Evolutionary conservation across 2,113 vertebrate genomes (phyloP).

Genomic region (Pelmatolapia mariae): DNA sequence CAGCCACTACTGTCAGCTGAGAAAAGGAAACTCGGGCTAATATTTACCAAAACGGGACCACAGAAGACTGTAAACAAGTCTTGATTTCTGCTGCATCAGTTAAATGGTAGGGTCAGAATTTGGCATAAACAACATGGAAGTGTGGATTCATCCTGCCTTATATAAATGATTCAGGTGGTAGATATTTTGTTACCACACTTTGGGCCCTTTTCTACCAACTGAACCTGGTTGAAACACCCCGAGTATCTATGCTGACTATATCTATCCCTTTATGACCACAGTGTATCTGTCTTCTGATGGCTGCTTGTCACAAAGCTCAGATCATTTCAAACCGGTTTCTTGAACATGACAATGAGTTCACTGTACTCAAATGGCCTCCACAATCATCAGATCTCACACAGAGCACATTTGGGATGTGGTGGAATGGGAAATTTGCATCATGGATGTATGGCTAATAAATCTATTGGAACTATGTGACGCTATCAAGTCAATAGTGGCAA

Average conservation of each 20-base stretch:
- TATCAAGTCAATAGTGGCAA: background rate
- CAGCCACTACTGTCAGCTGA: background rate
- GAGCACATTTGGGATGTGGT: background rate
- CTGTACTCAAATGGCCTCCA: background rate
- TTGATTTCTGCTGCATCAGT: background rate
- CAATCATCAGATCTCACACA: background rate
- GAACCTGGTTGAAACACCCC: background rate
- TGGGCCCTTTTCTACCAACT: background rate
- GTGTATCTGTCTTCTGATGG: background rate
- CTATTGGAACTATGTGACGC: background rate
- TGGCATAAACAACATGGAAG: background rate
- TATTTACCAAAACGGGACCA: background rate
- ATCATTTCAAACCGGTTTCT: background rate
- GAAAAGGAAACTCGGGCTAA: background rate
- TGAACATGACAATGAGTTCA: background rate
- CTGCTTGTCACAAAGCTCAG: background rate
- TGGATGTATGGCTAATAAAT: background rate
- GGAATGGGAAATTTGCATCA: background rate
- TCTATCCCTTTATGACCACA: background rate
- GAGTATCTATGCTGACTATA: background rate
- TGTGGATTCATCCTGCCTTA: background rate
- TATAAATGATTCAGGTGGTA: background rate
- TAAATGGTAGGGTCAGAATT: background rate
- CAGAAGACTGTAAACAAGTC: rapidly evolving
- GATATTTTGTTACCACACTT: background rate